A percentile compares a stretch with the other conserved stretches of the same genome.
These are phyloP conservation scores for Beroe ovata DNA, from an alignment of 37 sponge, comb jelly and placozoan species.

Conservation along the genomic window DNA sequence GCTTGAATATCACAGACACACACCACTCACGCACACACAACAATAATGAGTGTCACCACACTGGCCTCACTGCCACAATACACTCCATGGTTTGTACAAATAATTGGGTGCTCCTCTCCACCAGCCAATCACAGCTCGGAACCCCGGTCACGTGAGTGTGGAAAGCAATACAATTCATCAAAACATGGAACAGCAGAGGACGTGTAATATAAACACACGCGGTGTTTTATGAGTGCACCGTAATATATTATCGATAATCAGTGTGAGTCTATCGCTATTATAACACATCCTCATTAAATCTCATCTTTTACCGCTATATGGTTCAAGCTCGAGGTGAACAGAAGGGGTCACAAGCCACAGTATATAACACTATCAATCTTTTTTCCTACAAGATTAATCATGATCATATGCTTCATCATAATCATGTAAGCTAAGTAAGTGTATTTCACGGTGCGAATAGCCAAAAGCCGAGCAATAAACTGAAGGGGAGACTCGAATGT, in stretches of 20 bases:
- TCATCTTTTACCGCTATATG: too few species aligned
- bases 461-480: too few species aligned
- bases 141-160: not conserved
- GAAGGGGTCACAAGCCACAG: too few species aligned
- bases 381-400: too few species aligned
- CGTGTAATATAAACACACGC: not conserved
- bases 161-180: not conserved
- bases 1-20: too few species aligned
- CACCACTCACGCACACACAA: not conserved
- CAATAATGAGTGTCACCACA: not conserved
- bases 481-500: too few species aligned
- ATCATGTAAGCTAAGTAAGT: not conserved
- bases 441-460: not conserved
- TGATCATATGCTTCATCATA: too few species aligned
- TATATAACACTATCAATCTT: too few species aligned
- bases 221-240: not conserved
- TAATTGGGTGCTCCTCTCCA: not conserved
- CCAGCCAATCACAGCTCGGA: not conserved
- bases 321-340: too few species aligned
- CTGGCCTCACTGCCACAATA: not conserved
- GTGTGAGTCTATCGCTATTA: too few species aligned
- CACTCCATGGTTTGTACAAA: not conserved
- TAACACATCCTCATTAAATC: too few species aligned
- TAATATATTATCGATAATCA: too few species aligned
- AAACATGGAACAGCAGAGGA: not conserved